phyloP scores from a whole-genome alignment of 1,140 invertebrate genomes.

The Caenorhabditis latens region DNA sequence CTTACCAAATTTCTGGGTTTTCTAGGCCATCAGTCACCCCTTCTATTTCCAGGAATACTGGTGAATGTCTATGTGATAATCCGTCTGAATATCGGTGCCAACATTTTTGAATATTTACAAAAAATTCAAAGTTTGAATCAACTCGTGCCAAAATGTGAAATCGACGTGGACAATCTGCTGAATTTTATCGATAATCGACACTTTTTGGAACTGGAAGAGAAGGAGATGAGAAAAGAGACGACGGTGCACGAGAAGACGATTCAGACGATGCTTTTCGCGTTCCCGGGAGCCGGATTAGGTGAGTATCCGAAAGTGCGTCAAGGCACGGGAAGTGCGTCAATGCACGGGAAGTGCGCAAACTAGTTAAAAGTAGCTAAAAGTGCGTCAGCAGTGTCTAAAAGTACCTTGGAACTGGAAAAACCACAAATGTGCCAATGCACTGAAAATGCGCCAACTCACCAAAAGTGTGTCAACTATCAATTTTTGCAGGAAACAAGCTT shows the following conservation, averaged over 20 bases:
- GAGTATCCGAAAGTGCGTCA: slow-evolving; percentile 5
- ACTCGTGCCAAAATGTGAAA: slow-evolving; percentile 12
- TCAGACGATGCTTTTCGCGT: slow-evolving; percentile 13
- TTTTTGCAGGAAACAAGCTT: slow-evolving; percentile 58
- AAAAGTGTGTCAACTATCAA: background rate
- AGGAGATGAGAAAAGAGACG: background rate
- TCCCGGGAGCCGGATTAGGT: background rate
- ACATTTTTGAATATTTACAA: slow-evolving; percentile 12
- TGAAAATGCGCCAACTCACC: background rate
- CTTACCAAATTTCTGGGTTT: background rate
- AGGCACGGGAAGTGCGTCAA: background rate
- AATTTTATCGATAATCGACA: slow-evolving; percentile 24
- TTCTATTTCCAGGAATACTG: background rate
- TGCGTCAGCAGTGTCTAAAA: background rate
- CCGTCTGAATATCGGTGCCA: background rate
- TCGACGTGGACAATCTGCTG: background rate
- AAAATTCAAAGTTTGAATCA: background rate
- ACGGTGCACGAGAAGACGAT: background rate
- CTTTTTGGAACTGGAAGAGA: slow-evolving; percentile 22
- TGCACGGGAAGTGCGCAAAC: background rate
- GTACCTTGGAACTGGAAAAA: too few species aligned
- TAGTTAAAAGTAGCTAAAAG: background rate
- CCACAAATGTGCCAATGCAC: too few species aligned
- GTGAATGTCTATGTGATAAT: slow-evolving; percentile 17
- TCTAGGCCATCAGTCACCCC: background rate